These are phyloP conservation scores for Procambarus virginalis DNA, from an alignment of 1,140 invertebrate genomes.

Conservation along the genomic window DNA sequence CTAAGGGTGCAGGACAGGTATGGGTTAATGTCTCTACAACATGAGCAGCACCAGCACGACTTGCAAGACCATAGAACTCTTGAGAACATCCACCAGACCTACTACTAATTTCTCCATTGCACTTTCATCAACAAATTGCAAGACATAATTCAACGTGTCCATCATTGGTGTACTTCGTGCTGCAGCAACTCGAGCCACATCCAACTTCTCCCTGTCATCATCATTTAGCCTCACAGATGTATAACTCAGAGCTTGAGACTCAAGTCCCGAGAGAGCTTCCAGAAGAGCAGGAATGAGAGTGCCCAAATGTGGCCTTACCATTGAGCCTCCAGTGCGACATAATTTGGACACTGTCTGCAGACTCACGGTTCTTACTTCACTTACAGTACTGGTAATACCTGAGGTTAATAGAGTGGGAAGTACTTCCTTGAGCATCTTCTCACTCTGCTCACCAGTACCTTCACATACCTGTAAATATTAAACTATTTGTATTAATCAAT, in stretches of 20 bases:
- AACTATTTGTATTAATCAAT: too few relatives aligned
- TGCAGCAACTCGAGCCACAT: slow-evolving; percentile 79
- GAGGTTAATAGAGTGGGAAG: slow-evolving; percentile 86
- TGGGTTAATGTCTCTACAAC: slow-evolving; percentile 85
- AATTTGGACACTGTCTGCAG: slow-evolving; percentile 89
- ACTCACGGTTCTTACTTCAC: slow-evolving; percentile 87
- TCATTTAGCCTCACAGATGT: slow-evolving; percentile 83
- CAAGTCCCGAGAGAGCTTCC: slow-evolving; percentile 80
- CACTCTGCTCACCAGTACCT: slow-evolving; percentile 85
- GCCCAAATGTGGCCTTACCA: slow-evolving; percentile 86
- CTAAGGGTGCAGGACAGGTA: slow-evolving; percentile 78
- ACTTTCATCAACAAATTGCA: slow-evolving; percentile 86
- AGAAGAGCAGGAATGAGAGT: slow-evolving; percentile 88
- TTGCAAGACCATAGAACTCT: slow-evolving; percentile 85
- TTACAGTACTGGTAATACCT: slow-evolving; percentile 85
- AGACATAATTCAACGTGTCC: slow-evolving; percentile 88
- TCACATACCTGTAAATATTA: slow-evolving; percentile 72
- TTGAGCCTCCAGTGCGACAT: slow-evolving; percentile 84
- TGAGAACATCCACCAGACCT: slow-evolving; percentile 87
- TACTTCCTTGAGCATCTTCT: slow-evolving; percentile 84
- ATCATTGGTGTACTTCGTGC: slow-evolving; percentile 90
- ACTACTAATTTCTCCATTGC: slow-evolving; percentile 87
- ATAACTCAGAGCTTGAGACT: slow-evolving; percentile 85
- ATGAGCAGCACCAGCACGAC: slow-evolving; percentile 88
- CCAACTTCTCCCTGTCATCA: slow-evolving; percentile 79